Base-by-base conservation (phyloP, 2,113 vertebrate genomes). In the Spea multiplicata region DNA sequence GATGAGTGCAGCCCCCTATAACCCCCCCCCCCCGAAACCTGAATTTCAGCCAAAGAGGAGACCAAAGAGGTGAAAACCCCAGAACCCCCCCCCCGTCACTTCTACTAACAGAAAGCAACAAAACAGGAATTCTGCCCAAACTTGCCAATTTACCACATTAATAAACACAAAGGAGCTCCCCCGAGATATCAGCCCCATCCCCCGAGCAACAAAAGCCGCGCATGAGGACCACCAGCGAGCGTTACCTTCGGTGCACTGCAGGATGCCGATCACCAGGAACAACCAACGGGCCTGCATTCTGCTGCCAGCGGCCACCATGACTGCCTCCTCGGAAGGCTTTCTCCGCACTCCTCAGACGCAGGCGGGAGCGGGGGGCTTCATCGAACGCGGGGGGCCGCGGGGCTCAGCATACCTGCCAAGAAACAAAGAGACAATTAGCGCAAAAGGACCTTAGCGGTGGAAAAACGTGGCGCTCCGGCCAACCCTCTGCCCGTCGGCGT, bases 171-270 rank as follows among this genome's bases (percentile, higher is more conserved):
- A 30, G 30, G 30, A 30, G 30, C 30, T 30, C 30, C 30, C 2
- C 30, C 30, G 30, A 30, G 30, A 30, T 30, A 30, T 30, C 30
- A 30, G 30, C 30, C 30, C 30, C 30, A 30, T 30, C 30, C 30
- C 30, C 30, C 30, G 30, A 30, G 30, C 30, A 30, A 30, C 2
- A 30, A 30, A 30, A 30, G 30, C 30, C 1, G 30, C 30, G 30
- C 30, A 30, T 30, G 30, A 30, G 30, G 30, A 30, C 1, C 30
- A 2, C 30, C 30, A 30, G 30, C 30, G 30, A 30, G 9, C 9
- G 50, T 95, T 95, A 99, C 97, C 97, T 93, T 97, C 95, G 82
- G 94, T 93, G 87, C 93, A 96, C 84, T 95, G 93, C 83, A 98
- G 92, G 86, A 95, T 95, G 87, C 93, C 92, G 85, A 98, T 91